Base-by-base conservation (phyloP, 2,113 vertebrate species). In the Podarcis muralis region DNA sequence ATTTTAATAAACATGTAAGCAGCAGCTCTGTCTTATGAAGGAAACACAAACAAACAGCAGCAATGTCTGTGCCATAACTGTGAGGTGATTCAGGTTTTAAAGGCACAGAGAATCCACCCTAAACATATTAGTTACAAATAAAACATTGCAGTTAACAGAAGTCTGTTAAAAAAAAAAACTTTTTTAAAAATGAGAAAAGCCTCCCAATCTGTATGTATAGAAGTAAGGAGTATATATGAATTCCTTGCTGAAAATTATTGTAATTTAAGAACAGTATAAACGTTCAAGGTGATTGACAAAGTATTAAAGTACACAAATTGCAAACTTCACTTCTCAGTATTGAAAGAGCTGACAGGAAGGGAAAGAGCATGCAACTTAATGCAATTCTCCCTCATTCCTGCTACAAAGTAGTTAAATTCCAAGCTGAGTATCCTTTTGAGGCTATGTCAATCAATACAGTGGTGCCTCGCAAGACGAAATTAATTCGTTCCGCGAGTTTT, bases 241-340 rank as follows among this genome's bases (percentile, higher is more conserved):
- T 25, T 4, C 1, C 72, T 89, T 90, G 82, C 92, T 62, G 81
- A 79, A 27, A 87, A 92, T 92, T 88, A 83, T 90, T 48, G 83
- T 83, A 87, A 84, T 90, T 66, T 88, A 93, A 92, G 86, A 89
- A 87, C 32, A 90, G 87, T 3, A 92, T n/a, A 59, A 30, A 83
- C 65, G 90, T 74, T 90, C 68, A 9, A 79, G 59, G 81, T 5
- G 62, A 81, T 5, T 0, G 81, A 89, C 86, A 82, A 91, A 91
- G 5, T 25, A 32, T 85, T 66, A 57, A 69, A 77, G 86, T 84
- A 68, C 86, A 79, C 0, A 2, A 32, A 84, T 57, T 71, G 5
- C 13, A 23, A 81, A 87, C 35, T 0, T 0, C 0, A 15, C 69
- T 83, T 89, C 74, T 2, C 35, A 86, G 78, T 72, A 35, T 27